Base-by-base conservation (phyloP, 2,113 vertebrate genomes). In the Calonectris borealis region DNA sequence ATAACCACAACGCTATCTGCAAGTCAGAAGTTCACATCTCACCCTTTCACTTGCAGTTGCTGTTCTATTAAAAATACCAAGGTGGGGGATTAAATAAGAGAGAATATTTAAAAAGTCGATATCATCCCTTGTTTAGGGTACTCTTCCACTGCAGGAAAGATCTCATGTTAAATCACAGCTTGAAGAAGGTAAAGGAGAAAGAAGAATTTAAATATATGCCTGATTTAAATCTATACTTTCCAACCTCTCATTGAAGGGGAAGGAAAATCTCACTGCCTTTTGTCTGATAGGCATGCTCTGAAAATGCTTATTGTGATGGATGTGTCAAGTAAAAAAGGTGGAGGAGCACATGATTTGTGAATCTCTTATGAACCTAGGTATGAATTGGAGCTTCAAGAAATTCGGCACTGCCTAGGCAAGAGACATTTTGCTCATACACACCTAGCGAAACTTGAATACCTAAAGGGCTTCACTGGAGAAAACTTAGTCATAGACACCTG, bases 261-360 rank as follows among this genome's bases (percentile, higher is more conserved):
- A 77, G 64, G 25, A 86, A 65, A 88, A 58, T 44, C 27, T 87
- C 13, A 29, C 38, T 86, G 32, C 16, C 14, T 91, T 92, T 86
- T 81, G 32, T 81, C 6, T 2, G 65, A 81, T 10, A 73, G 26
- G 5, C 26, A 58, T 86, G 42, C 51, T 92, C 76, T 89, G 72
- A 83, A 96, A 95, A 81, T 58, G 1, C 16, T 91, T 95, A 78
- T 88, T 93, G 38, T 91, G 48, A 71, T 79, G 82, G 57, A 84
- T 79, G 16, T 93, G 57, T 69, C 81, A 95, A 64, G 52, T 22
- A 75, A 86, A 80, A 92, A 84, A 27, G 7, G 21, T 77, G 21
- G 40, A 76, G 54, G 9, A 96, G 22, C 40, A 69, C 13, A 44
- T 3, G 57, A 71, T 79, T 94, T 94, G 38, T 79, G 73, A 82